Evolutionary conservation across 2,888 invertebrate species (phyloP), one percentile per base, ranked within the genome.

Genomic region (Drosophila villosipedis): DNA sequence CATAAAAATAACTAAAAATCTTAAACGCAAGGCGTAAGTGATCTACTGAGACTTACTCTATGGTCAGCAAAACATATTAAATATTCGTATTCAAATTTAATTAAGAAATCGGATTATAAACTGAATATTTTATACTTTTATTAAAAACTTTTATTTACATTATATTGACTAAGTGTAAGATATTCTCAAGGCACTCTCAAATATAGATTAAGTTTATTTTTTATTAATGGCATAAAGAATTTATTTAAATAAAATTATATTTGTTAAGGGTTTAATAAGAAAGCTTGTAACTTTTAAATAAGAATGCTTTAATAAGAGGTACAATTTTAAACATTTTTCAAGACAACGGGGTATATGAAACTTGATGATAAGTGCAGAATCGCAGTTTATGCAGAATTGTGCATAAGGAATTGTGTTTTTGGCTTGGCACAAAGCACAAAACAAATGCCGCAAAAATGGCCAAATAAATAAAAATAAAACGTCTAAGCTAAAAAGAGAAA

Each of bases 371-470:
- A 76, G 41, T 73, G 66, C 72, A 88, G 75, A 61, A 76, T 73
- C 74, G 84, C 82, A 86, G 76, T 66, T 86, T 84, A 85, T 85
- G 89, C 85, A 85, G 76, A 85, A 83, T 73, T 84, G 59, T 66
- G 71, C 72, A 52, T 61, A 64, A 55, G 55, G 28, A 57, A 47
- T 55, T 61, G 47, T 52, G 66, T 73, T 76, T 68, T 77, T 70
- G 64, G 53, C 63, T 68, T 30, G 68, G 37, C 25, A 47, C 55
- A 65, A 52, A 52, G 64, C 59, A 53, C 67, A 80, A 79, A 67
- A 73, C 76, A 80, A 79, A 69, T 64, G 69, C 74, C 78, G 59
- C 74, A 78, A 75, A 78, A 78, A 66, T 80, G 60, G 69, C 69
- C 37, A 78, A 81, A 80, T 80, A 80, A 80, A 80, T 78, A 80